phyloP scores from a whole-genome alignment of 2,888 invertebrate genomes.

The Apamea crenata region DNA sequence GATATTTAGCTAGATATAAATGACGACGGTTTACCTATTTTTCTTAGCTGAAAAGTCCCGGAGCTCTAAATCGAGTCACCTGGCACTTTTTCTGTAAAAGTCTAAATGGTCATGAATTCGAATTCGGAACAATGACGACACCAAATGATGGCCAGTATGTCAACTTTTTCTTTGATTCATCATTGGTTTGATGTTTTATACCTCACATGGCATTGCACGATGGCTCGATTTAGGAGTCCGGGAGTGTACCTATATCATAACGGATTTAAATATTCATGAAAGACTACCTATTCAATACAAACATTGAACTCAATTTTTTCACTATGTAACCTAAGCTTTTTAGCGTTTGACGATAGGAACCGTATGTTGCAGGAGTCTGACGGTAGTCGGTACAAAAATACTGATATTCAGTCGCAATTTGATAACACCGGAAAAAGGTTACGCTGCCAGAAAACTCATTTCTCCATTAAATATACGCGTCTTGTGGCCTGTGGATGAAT shows the following conservation, averaged over 20 bases:
- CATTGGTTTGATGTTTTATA: background rate
- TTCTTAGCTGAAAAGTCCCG: background rate
- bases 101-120: background rate
- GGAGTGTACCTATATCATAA: background rate
- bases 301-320: background rate
- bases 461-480: background rate
- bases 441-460: background rate
- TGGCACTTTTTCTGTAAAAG: background rate
- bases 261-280: background rate
- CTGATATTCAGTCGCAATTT: background rate
- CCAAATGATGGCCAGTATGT: background rate
- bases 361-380: background rate
- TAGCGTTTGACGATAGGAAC: background rate
- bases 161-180: background rate
- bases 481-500: background rate
- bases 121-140: background rate
- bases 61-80: background rate
- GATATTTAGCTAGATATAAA: background rate
- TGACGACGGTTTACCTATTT: background rate
- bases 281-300: background rate
- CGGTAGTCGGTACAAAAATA: background rate
- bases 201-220: background rate
- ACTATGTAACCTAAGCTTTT: background rate
- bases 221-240: background rate
- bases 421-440: background rate